A percentile compares a stretch with the other conserved stretches of the same genome.
phyloP scores from a whole-genome alignment of 2,888 invertebrate genomes.

The Tipula confusa region DNA sequence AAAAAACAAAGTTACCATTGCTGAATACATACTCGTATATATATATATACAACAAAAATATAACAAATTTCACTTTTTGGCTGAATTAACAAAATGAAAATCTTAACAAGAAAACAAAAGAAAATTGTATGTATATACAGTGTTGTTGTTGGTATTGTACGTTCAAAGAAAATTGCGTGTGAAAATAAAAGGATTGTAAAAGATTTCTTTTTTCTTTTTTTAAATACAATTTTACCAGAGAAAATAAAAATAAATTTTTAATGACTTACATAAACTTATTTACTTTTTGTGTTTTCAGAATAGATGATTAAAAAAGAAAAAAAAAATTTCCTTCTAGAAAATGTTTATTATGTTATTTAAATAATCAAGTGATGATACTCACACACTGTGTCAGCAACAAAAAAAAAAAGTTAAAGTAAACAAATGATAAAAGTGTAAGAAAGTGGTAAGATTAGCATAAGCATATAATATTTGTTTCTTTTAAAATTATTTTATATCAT shows the following conservation, averaged over 20 bases:
- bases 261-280: conserved; percentile 25
- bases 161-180: background rate
- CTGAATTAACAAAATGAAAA: conserved; percentile 3
- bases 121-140: too few species aligned
- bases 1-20: background rate
- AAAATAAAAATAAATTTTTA: background rate
- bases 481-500: conserved; percentile 14
- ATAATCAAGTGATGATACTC: background rate
- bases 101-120: background rate
- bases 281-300: background rate
- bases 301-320: conserved; percentile 7
- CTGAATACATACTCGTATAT: background rate
- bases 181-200: conserved; percentile 12
- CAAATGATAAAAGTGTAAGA: too few species aligned
- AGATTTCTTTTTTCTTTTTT: background rate
- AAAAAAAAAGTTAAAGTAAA: too few species aligned
- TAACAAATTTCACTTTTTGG: background rate
- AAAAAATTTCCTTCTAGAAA: background rate
- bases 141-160: background rate
- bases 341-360: background rate
- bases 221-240: conserved; percentile 1
- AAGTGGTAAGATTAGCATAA: background rate
- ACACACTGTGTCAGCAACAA: background rate
- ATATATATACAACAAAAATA: background rate
- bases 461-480: background rate